These are phyloP conservation scores for Lethenteron camtschaticum DNA, from an alignment of 2,113 vertebrate species.

Conservation along the genomic window DNA sequence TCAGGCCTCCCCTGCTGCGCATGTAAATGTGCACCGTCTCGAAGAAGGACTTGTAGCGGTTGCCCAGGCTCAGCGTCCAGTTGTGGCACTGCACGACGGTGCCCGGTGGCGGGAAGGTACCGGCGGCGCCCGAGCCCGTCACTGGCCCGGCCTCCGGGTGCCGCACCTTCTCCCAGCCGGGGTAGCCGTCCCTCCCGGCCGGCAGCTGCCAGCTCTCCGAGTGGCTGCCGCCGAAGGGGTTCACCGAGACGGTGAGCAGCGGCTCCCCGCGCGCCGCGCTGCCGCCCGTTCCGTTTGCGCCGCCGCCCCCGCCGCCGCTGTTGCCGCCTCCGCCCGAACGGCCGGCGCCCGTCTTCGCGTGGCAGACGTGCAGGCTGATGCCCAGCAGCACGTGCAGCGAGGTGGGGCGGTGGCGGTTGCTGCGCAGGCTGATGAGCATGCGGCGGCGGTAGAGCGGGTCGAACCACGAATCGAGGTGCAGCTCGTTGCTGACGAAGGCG, in stretches of 20 bases:
- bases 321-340: background rate
- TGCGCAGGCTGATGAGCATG: constrained; percentile 97
- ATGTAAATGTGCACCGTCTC: constrained; percentile 98
- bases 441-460: constrained; percentile 93
- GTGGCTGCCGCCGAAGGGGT: constrained; percentile 93
- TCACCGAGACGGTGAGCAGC: constrained; percentile 94
- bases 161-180: constrained; percentile 78
- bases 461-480: constrained; percentile 91
- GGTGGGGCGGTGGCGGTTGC: constrained; percentile 98
- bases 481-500: constrained; percentile 97
- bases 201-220: constrained; percentile 99
- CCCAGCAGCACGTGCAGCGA: constrained; percentile 98
- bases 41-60: constrained; percentile 97
- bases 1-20: constrained; percentile 74
- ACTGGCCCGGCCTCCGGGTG: constrained; percentile 45
- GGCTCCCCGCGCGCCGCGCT: constrained; percentile 65
- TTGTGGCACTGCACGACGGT: constrained; percentile 61
- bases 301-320: background rate
- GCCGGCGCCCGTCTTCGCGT: constrained; percentile 57
- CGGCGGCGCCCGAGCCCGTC: background rate
- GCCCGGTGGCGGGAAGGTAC: background rate
- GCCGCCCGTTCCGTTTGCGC: background rate
- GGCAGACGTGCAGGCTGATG: constrained; percentile 95
- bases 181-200: constrained; percentile 82
- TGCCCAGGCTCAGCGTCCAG: constrained; percentile 87